Evolutionary conservation across 2,888 invertebrate genomes (phyloP).

Genomic region (Hipparchia sbordonii): DNA sequence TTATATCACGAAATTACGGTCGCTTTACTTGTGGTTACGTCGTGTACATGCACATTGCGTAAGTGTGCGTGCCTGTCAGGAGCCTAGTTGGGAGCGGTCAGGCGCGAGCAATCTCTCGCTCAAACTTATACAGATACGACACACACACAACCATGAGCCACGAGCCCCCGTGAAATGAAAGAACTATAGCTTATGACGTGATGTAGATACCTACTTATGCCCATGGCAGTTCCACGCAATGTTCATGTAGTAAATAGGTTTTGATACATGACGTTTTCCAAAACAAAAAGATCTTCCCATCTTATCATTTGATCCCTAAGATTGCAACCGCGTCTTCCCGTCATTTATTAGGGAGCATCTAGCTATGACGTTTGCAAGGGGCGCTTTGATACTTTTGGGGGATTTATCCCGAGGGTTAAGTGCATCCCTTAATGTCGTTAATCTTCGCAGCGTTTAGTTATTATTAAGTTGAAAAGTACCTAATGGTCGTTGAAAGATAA

Average conservation of each 20-base stretch:
- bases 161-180: too few relatives aligned
- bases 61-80: too few relatives aligned
- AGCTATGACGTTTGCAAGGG: conserved; percentile 57
- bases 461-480: conserved; percentile 2
- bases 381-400: conserved; percentile 44
- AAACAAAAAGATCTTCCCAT: conserved; percentile 37
- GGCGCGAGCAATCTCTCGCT: too few relatives aligned
- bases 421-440: conserved; percentile 26
- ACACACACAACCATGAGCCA: too few relatives aligned
- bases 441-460: conserved; percentile 17
- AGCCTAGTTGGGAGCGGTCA: too few relatives aligned
- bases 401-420: conserved; percentile 28
- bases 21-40: too few relatives aligned
- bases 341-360: conserved; percentile 66
- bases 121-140: too few relatives aligned
- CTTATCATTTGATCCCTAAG: conserved; percentile 51
- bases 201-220: too few relatives aligned
- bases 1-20: too few relatives aligned
- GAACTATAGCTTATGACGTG: too few relatives aligned
- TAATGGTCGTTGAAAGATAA: conserved; percentile 10
- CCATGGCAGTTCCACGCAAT: too few relatives aligned
- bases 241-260: neutral
- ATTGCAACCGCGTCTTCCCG: conserved; percentile 53
- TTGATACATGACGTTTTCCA: conserved; percentile 28
- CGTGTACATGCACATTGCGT: too few relatives aligned